Percentiles rank a stretch among this genome's conserved stretches.
Evolutionary conservation across 2,797 vertebrate species (phyloP).

Genomic region (Falco biarmicus): DNA sequence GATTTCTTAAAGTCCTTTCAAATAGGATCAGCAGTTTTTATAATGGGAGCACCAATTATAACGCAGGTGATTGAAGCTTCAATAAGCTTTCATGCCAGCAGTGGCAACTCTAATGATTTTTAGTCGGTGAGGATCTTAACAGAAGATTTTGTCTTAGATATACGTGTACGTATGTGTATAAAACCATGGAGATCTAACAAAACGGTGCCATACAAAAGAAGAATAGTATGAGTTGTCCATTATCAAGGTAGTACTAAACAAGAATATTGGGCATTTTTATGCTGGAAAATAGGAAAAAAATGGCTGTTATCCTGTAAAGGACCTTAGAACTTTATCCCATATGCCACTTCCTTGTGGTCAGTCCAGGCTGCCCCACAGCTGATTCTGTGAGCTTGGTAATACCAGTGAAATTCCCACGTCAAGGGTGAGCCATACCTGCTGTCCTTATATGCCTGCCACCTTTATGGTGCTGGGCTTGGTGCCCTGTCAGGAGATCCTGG

Average conservation of each 20-base stretch:
- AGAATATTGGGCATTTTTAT: not conserved
- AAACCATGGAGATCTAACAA: not conserved
- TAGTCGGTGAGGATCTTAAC: not conserved
- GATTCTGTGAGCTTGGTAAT: not conserved
- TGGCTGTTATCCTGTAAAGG: not conserved
- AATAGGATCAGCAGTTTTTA: conserved; percentile 15
- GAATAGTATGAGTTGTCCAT: not conserved
- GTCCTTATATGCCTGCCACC: rapidly evolving
- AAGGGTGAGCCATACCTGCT: not conserved
- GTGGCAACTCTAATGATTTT: not conserved
- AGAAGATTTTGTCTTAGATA: not conserved
- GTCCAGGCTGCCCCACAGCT: not conserved
- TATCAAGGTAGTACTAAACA: not conserved
- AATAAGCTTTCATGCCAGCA: not conserved
- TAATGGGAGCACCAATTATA: not conserved
- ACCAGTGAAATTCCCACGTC: not conserved
- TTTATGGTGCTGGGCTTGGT: not conserved
- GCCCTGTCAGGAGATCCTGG: not conserved
- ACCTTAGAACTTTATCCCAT: not conserved
- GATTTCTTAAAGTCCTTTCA: conserved; percentile 33
- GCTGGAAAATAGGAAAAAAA: not conserved
- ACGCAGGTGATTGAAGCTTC: not conserved
- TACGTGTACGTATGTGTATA: not conserved
- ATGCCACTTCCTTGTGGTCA: not conserved
- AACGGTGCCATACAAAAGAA: not conserved